These are phyloP conservation scores for Apolygus lucorum DNA, from an alignment of 1,140 invertebrate species.

Conservation along the genomic window DNA sequence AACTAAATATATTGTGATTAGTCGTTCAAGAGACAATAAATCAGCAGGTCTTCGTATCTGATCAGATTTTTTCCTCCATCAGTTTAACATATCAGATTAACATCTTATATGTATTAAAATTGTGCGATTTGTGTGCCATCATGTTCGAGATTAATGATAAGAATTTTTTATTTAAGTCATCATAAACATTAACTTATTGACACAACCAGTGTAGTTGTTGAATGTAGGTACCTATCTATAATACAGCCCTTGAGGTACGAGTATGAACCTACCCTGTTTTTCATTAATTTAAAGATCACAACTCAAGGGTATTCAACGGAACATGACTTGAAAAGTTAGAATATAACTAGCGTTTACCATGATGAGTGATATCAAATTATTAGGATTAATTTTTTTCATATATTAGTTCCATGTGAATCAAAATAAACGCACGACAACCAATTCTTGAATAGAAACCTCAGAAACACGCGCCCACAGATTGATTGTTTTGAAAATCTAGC, in stretches of 20 bases:
- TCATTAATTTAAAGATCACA: not conserved
- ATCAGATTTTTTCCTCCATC: too few relatives aligned
- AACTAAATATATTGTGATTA: too few relatives aligned
- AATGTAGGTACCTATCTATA: conserved; percentile 6
- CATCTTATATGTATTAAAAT: too few relatives aligned
- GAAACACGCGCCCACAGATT: too few relatives aligned
- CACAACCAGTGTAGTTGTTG: not conserved
- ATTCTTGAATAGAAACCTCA: too few relatives aligned
- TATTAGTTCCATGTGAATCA: not conserved
- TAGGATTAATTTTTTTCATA: not conserved
- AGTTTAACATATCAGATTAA: too few relatives aligned
- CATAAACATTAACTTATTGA: not conserved
- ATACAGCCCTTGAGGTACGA: too few relatives aligned
- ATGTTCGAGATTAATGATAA: not conserved
- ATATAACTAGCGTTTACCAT: conserved; percentile 11
- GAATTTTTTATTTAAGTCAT: not conserved
- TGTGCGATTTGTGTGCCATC: not conserved
- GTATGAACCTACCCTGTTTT: not conserved
- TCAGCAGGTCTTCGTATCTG: too few relatives aligned
- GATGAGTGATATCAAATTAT: conserved; percentile 1
- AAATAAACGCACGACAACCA: too few relatives aligned
- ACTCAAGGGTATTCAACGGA: not conserved
- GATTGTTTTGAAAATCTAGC: too few relatives aligned
- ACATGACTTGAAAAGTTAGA: conserved; percentile 6
- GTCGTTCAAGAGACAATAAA: too few relatives aligned